Base-by-base conservation (phyloP, 2,113 vertebrate genomes). In the Heterotilapia buettikoferi region DNA sequence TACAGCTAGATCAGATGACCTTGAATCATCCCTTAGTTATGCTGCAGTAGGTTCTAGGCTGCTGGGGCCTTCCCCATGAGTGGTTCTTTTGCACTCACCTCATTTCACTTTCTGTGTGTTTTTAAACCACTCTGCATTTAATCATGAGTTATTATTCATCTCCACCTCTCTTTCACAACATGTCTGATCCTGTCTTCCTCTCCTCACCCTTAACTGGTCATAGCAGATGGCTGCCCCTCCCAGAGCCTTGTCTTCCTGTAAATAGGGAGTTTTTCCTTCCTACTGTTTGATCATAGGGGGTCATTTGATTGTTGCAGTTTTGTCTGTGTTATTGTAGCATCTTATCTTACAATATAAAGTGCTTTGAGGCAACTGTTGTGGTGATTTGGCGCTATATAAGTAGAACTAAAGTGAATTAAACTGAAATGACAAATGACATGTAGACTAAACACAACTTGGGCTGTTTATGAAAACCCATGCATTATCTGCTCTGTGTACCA, bases 401-500 rank as follows among this genome's bases (percentile, higher is more conserved):
- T 31, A 61, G 57, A 31, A 31, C 57, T 61, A 61, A 31, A 61
- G 57, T 4, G 26, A 59, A 59, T 61, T 61, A 2, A 61, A 53
- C 2, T 54, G 14, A 61, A 61, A 61, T 61, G 0, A 61, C 26
- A 61, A 9, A 16, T 59, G 56, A 29, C 3, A 4, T 57, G 24
- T 29, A 57, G 56, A 57, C 24, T 59, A 59, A 59, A 59, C 16
- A 29, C 4, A 59, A 5, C 18, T 12, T 71, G 66, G 40, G 66
- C 3, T 47, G 68, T 24, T 24, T 24, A 24, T 24, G 24, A 24
- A 24, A 24, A 24, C 24, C 24, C 24, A 24, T 24, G 24, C 24
- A 24, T 24, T 3, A 5, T 56, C 5, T 57, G 5, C 24, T 73
- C 26, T 14, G 8, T 91, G 18, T 96, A 88, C 4, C 95, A 99